Base-by-base conservation (phyloP, 2,113 vertebrate species). In the Gallinago media region DNA sequence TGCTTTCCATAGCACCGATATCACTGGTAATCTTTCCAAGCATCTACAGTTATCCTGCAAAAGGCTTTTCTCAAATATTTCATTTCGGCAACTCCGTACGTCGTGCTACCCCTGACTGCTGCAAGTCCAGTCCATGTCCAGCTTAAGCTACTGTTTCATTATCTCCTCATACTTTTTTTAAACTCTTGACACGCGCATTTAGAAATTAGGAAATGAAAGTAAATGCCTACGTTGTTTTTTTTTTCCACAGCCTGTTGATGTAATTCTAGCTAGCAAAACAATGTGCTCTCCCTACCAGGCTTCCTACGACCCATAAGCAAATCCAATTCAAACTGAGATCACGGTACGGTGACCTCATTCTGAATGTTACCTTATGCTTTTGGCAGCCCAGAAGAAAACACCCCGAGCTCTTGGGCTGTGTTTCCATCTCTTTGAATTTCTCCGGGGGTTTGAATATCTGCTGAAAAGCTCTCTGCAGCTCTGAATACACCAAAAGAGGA, bases 401-500 rank as follows among this genome's bases (percentile, higher is more conserved):
- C 36, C 96, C 76, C 82, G 59, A 50, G 95, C 40, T 71, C 85
- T 55, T 85, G 65, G 59, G 42, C 50, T 92, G 44, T 70, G 42
- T 70, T 97, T 93, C 58, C 8, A 97, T 94, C 75, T 94, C 93
- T 79, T 95, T 88, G 85, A 94, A 96, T 96, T 95, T 97, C 66
- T 97, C 85, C 75, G 87, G 84, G 82, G 91, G 83, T 40, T 88
- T 93, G 71, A 94, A 92, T 95, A 49, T 93, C 91, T 96, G 63
- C 68, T 95, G 94, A 96, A 96, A 96, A 96, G 90, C 95, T 54
- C 59, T 85, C 79, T 63, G 54, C 36, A 79, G 65, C 65, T 95
- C 80, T 95, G 95, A 95, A 92, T 80, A 65, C 36, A 83, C 73
- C 93, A 62, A 91, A 86, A 84, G 70, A 90, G 84, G 56, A 96